These are phyloP conservation scores for Campylorhamphus procurvoides DNA, from an alignment of 2,113 vertebrate species.

Conservation along the genomic window DNA sequence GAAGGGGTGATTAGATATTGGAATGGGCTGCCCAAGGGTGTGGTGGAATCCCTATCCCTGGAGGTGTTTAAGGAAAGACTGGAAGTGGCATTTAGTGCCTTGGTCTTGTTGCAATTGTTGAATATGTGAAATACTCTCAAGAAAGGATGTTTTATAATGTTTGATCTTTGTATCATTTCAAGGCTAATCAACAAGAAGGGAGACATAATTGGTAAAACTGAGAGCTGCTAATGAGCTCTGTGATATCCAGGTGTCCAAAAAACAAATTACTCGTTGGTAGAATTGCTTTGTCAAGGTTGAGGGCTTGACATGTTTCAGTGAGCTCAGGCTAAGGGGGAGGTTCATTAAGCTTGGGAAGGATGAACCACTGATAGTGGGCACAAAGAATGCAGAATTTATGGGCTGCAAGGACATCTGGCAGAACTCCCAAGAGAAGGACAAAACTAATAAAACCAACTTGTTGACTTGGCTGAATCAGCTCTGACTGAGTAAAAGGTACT, in stretches of 20 bases:
- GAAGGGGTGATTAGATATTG: not conserved
- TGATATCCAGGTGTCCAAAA: not conserved
- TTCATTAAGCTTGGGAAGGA: not conserved
- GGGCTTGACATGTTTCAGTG: not conserved
- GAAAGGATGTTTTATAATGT: not conserved
- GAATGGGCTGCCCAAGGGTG: not conserved
- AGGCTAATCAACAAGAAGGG: not conserved
- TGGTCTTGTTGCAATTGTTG: not conserved
- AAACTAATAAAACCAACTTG: not conserved
- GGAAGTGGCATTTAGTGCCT: too few relatives aligned
- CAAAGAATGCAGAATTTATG: not conserved
- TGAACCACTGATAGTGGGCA: fast-evolving
- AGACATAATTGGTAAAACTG: not conserved
- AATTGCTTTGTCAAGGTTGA: not conserved
- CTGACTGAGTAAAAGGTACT: not conserved
- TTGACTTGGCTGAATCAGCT: not conserved
- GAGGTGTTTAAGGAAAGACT: not conserved
- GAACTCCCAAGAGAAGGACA: not conserved
- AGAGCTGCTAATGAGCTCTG: not conserved
- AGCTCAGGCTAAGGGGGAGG: not conserved
- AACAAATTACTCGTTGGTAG: not conserved
- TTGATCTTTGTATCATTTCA: not conserved
- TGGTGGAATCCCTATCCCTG: not conserved
- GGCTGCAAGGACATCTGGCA: not conserved
- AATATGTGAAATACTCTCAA: not conserved